Evolutionary conservation across 1,140 invertebrate species (phyloP), one percentile per base, ranked within the genome.

Genomic region (Campoletis sonorensis): DNA sequence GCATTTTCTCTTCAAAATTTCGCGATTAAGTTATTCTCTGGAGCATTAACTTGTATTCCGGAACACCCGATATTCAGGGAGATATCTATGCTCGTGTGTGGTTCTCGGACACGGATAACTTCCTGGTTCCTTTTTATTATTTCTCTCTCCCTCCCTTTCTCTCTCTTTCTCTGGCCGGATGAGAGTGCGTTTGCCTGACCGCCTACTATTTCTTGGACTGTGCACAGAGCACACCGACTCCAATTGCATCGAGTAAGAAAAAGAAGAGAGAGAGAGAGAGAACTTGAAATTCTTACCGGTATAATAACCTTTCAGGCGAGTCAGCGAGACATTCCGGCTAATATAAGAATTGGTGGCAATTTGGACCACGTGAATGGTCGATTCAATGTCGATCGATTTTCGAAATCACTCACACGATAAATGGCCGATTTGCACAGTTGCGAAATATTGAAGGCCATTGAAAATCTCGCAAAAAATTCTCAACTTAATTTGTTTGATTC

Each of bases 71-170:
- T 45, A 45, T 45, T 45, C 13, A 45, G 1, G 40, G 40, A 8
- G 1, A 45, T 45, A 45, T 68, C 26, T 4, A 68, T 21, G 23
- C 64, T 68, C 40, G 27, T 70, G 7, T 33, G 15, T 70, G 67
- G 13, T 11, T 72, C 37, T 23, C n/a, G 37, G 27, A 49, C 40
- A 30, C 72, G 49, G 49, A 75, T 75, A 75, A 75, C 72, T 75
- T 75, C 72, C 72, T 75, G 23, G 40, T 75, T 75, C 72, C 45
- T 75, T 75, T 75, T 54, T 54, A 75, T 75, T 30, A 54, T 54
- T 75, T 75, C 23, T 49, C 23, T 54, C 72, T 75, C 40, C 1
- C 40, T 45, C 40, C 13, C 40, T 8, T 15, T 49, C 23, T 54
- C 72, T 75, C 30, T 33, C 3, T 33, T 7, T 45, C 72, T 75